Conservation (phyloP, 2,113 vertebrate genomes). For the Cynoglossus semilaevis region DNA sequence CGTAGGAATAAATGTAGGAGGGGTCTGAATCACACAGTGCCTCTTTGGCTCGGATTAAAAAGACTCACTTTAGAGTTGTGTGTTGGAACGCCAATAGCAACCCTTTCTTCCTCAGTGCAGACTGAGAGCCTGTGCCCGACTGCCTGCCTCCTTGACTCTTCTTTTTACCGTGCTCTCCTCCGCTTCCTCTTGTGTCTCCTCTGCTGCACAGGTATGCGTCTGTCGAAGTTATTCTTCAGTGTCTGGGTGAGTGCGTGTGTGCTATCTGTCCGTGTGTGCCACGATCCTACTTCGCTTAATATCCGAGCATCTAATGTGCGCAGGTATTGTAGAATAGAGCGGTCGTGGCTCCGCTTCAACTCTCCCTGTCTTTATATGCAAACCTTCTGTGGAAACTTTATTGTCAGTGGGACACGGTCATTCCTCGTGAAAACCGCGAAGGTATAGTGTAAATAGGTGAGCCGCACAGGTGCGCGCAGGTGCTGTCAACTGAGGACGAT, state of each 20-base stretch:
- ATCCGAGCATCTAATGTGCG: not conserved
- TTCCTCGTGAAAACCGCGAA: too few species aligned
- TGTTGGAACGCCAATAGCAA: conserved; percentile 36
- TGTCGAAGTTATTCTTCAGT: conserved; percentile 23
- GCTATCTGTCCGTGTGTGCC: not conserved
- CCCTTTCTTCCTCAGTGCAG: conserved; percentile 28
- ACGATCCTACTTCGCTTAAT: not conserved
- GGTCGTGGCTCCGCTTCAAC: too few species aligned
- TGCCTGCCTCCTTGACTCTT: not conserved
- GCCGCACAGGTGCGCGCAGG: too few species aligned
- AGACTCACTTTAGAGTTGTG: conserved; percentile 53
- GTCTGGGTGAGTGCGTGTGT: not conserved
- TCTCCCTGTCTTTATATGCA: too few species aligned
- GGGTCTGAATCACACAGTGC: conserved; percentile 47
- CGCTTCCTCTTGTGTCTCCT: conserved; percentile 16
- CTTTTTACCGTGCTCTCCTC: not conserved
- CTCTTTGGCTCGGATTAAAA: conserved; percentile 29
- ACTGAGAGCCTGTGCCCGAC: conserved; percentile 7
- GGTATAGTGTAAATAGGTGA: too few species aligned
- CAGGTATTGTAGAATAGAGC: not conserved
- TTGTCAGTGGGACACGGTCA: too few species aligned
- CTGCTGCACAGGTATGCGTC: conserved; percentile 56
- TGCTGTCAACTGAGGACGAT: too few species aligned
- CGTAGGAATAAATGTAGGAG: conserved; percentile 39
- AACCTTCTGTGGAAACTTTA: too few species aligned